Evolutionary conservation across 2,113 vertebrate genomes (phyloP).

Genomic region (Paracanthobrama guichenoti): DNA sequence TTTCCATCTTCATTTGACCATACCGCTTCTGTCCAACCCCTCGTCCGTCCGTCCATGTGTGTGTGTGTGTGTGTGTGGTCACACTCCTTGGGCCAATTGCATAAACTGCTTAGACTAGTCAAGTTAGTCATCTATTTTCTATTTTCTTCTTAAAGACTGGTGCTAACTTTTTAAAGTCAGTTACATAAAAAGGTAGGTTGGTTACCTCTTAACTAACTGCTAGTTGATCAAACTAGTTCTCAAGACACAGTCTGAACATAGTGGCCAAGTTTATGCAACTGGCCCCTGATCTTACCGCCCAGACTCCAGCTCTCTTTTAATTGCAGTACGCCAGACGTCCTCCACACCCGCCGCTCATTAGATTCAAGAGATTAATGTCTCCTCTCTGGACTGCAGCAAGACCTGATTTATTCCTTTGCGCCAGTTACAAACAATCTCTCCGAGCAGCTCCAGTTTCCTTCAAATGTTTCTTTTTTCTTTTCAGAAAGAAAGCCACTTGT

Average conservation of each 20-base stretch:
- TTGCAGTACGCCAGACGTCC: constrained; percentile 67
- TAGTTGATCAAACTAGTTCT: too few relatives aligned
- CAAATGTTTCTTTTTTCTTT: constrained; percentile 62
- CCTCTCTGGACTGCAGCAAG: constrained; percentile 47
- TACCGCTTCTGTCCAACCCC: constrained; percentile 2
- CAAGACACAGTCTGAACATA: too few relatives aligned
- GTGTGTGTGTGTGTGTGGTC: not conserved
- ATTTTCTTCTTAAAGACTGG: too few relatives aligned
- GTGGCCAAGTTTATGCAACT: too few relatives aligned
- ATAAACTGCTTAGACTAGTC: too few relatives aligned
- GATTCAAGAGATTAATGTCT: constrained; percentile 74
- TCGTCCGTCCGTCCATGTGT: not conserved
- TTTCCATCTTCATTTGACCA: constrained; percentile 25
- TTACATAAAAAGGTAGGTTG: too few relatives aligned
- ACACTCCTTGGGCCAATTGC: constrained; percentile 18
- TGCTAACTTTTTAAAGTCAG: too few relatives aligned
- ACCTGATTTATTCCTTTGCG: constrained; percentile 57
- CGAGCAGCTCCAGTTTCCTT: constrained; percentile 14
- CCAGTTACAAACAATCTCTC: constrained; percentile 54
- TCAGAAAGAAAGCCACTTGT: constrained; percentile 46
- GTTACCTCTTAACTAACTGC: too few relatives aligned
- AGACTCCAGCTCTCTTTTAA: constrained; percentile 63
- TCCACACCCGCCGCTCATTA: constrained; percentile 65
- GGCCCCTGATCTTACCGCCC: constrained; percentile 54
- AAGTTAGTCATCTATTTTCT: too few relatives aligned